Base-by-base conservation (phyloP, 2,113 vertebrate species). In the Notothenia rossii region DNA sequence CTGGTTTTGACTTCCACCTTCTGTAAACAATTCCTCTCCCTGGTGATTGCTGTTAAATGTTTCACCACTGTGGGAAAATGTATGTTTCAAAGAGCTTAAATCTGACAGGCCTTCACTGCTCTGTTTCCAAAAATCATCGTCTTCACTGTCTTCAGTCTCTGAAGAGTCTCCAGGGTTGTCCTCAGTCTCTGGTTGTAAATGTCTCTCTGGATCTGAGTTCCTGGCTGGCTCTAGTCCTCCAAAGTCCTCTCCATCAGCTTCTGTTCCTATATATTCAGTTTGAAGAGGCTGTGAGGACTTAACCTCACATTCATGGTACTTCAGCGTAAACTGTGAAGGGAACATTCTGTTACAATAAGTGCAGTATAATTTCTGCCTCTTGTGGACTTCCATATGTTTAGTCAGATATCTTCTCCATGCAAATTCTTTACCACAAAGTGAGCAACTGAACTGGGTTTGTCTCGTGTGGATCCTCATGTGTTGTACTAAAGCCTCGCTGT, bases 381-480 rank as follows among this genome's bases (percentile, higher is more conserved):
- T 54, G 6, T 87, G 84, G 7, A 76, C 36, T 4, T 71, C 40
- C 66, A 78, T 80, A 1, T 89, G 85, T 40, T 74, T 79, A 0
- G 70, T 82, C 60, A 85, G 33, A 25, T 72, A 63, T 64, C 82
- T 49, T 11, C 77, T 80, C 69, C 72, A 80, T 0, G 82, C 63
- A 18, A 82, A 88, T n/a, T 73, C 69, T 22, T 88, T 71, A 0
- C 68, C 73, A 15, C 83, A 88, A 1, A 81, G 13, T 0, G 73
- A 49, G 51, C 80, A 86, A 4, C 18, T 74, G 0, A 88, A 85
- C 10, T 76, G 83, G 0, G 68, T 85, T 25, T 80, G 75, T 12
- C 69, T 40, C 0, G 60, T 66, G 17, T 83, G 79, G 45, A 73
- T 55, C 15, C 79, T 77, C 86, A 85, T 85, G 83, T 88, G 86